Evolutionary conservation across 1,140 invertebrate genomes (phyloP).

Genomic region (Drosophila navojoa): DNA sequence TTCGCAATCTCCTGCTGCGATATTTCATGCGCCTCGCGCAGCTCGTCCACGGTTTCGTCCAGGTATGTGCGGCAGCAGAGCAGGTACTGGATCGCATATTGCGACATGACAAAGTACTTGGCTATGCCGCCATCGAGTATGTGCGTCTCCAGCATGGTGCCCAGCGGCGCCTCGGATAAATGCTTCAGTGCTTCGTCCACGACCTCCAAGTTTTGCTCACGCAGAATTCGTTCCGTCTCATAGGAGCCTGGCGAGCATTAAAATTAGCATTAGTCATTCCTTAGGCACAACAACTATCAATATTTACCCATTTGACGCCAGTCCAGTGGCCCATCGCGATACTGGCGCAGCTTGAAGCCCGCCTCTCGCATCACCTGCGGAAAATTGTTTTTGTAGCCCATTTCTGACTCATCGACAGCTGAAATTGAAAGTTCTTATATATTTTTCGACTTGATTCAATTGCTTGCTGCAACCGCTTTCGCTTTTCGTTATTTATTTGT

Average conservation of each 20-base stretch:
- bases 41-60: conserved; percentile 66
- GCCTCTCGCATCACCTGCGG: conserved; percentile 74
- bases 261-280: background rate
- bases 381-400: conserved; percentile 66
- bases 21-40: conserved; percentile 54
- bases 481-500: conserved; percentile 42
- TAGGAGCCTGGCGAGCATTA: conserved; percentile 53
- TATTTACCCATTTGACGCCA: conserved; percentile 76
- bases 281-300: background rate
- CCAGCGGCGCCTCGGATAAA: conserved; percentile 61
- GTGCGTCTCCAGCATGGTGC: conserved; percentile 49
- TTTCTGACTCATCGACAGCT: conserved; percentile 33
- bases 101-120: conserved; percentile 79
- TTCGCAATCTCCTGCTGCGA: conserved; percentile 67
- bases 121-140: conserved; percentile 79
- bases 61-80: conserved; percentile 78
- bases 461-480: conserved; percentile 44
- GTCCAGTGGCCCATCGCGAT: conserved; percentile 71
- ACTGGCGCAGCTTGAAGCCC: conserved; percentile 73
- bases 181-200: conserved; percentile 69
- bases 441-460: conserved; percentile 23
- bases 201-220: conserved; percentile 74
- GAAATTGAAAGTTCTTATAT: conserved; percentile 54
- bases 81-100: conserved; percentile 78
- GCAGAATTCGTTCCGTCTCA: conserved; percentile 72